Evolutionary conservation across 2,113 vertebrate genomes (phyloP).

Genomic region (Fregetta grallaria): DNA sequence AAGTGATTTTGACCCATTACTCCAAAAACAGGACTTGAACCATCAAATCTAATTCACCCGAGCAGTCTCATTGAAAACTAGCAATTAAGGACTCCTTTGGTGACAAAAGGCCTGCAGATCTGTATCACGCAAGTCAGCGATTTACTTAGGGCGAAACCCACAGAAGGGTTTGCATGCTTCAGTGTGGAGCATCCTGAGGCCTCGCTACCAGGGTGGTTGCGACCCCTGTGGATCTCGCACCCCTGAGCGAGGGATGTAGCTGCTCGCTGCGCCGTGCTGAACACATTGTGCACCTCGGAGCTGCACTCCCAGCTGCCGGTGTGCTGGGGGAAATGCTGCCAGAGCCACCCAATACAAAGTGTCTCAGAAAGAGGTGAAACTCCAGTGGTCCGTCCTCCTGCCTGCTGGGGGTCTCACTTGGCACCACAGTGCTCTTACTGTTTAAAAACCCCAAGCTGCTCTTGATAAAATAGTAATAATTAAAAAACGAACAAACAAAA

Average conservation of each 20-base stretch:
- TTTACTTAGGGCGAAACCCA: background rate
- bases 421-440: background rate
- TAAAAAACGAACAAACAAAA: background rate
- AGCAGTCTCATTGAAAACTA: background rate
- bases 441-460: background rate
- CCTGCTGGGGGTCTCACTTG: background rate
- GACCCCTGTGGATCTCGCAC: accelerated
- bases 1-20: background rate
- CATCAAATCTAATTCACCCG: background rate
- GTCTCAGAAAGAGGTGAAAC: background rate
- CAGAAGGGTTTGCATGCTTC: background rate
- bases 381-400: background rate
- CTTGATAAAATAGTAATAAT: background rate
- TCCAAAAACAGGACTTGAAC: background rate
- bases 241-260: background rate
- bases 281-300: accelerated
- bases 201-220: background rate
- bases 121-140: background rate
- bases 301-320: accelerated
- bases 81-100: background rate
- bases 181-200: background rate
- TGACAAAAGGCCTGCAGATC: background rate
- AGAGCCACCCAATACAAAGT: background rate
- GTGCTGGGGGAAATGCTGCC: background rate
- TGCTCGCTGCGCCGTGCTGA: background rate